Evolutionary conservation across 2,888 invertebrate genomes (phyloP), one percentile per base, ranked within the genome.

Genomic region (Mimumesa dahlbomi): DNA sequence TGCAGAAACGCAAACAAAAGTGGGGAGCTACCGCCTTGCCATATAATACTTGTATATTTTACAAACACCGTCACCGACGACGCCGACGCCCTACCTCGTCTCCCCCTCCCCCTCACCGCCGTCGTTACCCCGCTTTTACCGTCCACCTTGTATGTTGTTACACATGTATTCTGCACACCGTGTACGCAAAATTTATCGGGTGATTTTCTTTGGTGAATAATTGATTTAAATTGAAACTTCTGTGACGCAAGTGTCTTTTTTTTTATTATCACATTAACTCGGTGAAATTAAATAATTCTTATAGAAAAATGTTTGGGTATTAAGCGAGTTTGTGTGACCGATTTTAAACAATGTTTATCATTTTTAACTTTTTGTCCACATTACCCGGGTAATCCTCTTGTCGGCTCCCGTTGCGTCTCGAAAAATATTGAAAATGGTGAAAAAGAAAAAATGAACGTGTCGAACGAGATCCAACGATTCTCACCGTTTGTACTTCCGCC

Each of bases 1-100:
- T 88, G 84, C 85, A 87, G 68, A 56, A 68, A 72, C 61, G 77
- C 74, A 79, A 85, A 84, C 85, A 83, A 86, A 87, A 87, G 84
- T 82, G 83, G 77, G 70, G 74, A 40, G 79, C 73, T 63, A 62
- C 71, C 80, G 72, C 71, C 74, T 73, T 66, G 75, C 56, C 52
- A 77, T 82, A 81, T 76, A 79, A 77, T 79, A 77, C 81, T 81
- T 78, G 80, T 81, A 75, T 81, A 82, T 84, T 83, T 84, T 80
- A 79, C 78, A 79, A 81, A 83, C 80, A 81, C 66, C 71, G 49
- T 22, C 34, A 34, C 29, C 45, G 22, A 9, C 29, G 45, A 49
- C 40, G 53, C 49, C 46, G 13, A 18, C 38, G 49, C 34, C 49
- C 36, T 43, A 52, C 48, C 25, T 48, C 59, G 21, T 7, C 7